Evolutionary conservation across 2,888 invertebrate species (phyloP).

Genomic region (Ceriagrion tenellum): DNA sequence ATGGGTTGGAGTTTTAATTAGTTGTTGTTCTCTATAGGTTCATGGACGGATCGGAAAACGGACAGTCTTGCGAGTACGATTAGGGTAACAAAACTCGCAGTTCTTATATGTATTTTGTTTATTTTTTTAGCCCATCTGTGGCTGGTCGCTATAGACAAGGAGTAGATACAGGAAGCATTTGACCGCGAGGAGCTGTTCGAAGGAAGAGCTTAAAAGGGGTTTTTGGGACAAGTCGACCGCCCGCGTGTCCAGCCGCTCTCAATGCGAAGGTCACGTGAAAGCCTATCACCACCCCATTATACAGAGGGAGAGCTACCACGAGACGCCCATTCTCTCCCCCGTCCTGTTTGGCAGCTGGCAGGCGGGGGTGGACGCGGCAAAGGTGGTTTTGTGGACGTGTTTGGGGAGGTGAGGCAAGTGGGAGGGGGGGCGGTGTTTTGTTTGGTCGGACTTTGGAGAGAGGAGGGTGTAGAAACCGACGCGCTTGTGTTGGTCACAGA

Average conservation of each 20-base stretch:
- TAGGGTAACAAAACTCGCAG: too few relatives aligned
- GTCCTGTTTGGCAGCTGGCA: not conserved
- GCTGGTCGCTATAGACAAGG: too few relatives aligned
- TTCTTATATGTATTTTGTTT: too few relatives aligned
- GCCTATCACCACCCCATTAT: conserved; percentile 13
- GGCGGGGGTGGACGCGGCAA: not conserved
- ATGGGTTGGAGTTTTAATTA: too few relatives aligned
- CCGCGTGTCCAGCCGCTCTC: not conserved
- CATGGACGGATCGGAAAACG: too few relatives aligned
- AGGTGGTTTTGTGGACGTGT: not conserved
- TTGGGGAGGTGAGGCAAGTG: too few relatives aligned
- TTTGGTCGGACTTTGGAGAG: not conserved
- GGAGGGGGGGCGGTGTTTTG: not conserved
- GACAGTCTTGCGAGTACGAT: too few relatives aligned
- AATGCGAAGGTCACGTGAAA: not conserved
- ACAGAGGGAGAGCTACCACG: not conserved
- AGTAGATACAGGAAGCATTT: too few relatives aligned
- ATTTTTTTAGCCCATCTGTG: too few relatives aligned
- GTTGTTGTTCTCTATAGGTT: too few relatives aligned
- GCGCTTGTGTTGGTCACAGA: conserved; percentile 46
- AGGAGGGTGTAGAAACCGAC: not conserved
- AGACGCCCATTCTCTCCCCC: not conserved
- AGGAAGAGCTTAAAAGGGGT: not conserved
- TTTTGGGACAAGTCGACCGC: not conserved
- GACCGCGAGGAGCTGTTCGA: too few relatives aligned